These are phyloP conservation scores for Lasius fuliginosus DNA, from an alignment of 2,888 invertebrate genomes.

Conservation along the genomic window DNA sequence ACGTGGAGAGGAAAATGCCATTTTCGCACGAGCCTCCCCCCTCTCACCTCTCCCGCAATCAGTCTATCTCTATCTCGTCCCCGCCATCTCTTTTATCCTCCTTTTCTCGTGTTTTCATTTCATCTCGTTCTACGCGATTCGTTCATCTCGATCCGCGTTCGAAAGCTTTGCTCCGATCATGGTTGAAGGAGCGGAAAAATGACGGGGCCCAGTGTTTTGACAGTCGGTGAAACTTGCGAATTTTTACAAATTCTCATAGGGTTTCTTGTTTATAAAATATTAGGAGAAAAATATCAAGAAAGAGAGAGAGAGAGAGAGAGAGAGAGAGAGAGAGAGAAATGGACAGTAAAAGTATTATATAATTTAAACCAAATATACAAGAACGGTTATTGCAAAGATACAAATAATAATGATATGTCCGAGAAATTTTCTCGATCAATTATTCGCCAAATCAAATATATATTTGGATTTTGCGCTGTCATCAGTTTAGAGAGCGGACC, in stretches of 20 bases:
- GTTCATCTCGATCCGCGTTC: conserved; percentile 28
- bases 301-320: not conserved
- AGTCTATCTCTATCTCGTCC: conserved; percentile 15
- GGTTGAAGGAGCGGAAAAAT: conserved; percentile 21
- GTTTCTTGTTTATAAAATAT: not conserved
- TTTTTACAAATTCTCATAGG: not conserved
- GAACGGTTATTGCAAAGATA: no score
- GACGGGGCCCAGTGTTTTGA: conserved; percentile 21
- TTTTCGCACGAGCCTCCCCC: conserved; percentile 30
- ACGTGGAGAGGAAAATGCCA: conserved; percentile 36
- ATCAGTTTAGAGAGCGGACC: not conserved
- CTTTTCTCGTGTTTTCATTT: conserved; percentile 47
- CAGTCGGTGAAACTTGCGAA: not conserved
- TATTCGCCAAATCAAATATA: not conserved
- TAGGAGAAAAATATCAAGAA: not conserved
- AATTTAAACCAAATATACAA: no score
- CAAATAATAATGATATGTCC: no score
- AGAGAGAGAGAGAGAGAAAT: no score
- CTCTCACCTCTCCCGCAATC: conserved; percentile 4
- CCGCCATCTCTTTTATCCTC: not conserved
- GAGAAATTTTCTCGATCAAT: not conserved
- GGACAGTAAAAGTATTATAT: no score
- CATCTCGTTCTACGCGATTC: conserved; percentile 41
- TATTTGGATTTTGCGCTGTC: not conserved
- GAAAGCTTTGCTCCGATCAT: conserved; percentile 16